phyloP scores from a whole-genome alignment of 92 coral and sea anemone species.

The Meandrina meandrites region DNA sequence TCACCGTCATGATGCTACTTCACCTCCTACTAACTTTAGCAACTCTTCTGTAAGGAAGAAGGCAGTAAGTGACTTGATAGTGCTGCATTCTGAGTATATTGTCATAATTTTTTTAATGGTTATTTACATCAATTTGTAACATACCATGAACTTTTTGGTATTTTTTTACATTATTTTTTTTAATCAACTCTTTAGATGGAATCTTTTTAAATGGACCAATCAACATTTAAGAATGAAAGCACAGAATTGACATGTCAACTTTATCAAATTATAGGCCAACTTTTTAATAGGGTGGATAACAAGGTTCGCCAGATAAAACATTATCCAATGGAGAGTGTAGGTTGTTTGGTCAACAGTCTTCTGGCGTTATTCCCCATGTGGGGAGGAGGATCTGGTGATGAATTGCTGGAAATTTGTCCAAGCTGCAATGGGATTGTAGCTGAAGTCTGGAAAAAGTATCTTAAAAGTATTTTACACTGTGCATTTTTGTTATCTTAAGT shows the following conservation, averaged over 20 bases:
- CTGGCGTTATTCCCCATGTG: too few species aligned
- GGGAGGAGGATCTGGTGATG: too few species aligned
- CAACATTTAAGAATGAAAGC: background rate
- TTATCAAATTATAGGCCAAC: too few species aligned
- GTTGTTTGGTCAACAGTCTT: too few species aligned
- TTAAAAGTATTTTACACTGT: background rate
- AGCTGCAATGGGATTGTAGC: too few species aligned
- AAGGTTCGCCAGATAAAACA: too few species aligned
- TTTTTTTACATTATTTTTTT: background rate
- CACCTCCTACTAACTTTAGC: conserved; percentile 33
- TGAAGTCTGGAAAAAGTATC: too few species aligned
- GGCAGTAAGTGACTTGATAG: conserved; percentile 40
- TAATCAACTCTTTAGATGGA: background rate
- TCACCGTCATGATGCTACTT: conserved; percentile 20
- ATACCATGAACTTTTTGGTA: background rate
- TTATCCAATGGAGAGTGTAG: too few species aligned
- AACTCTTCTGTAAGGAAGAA: conserved; percentile 15
- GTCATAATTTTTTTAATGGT: background rate
- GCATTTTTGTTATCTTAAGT: background rate
- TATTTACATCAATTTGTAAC: background rate
- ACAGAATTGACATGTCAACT: too few species aligned
- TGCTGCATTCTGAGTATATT: background rate
- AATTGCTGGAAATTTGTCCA: too few species aligned
- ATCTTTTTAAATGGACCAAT: background rate
- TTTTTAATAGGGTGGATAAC: too few species aligned